Conservation (phyloP, 2,113 vertebrate species). For the Platanista minor region DNA sequence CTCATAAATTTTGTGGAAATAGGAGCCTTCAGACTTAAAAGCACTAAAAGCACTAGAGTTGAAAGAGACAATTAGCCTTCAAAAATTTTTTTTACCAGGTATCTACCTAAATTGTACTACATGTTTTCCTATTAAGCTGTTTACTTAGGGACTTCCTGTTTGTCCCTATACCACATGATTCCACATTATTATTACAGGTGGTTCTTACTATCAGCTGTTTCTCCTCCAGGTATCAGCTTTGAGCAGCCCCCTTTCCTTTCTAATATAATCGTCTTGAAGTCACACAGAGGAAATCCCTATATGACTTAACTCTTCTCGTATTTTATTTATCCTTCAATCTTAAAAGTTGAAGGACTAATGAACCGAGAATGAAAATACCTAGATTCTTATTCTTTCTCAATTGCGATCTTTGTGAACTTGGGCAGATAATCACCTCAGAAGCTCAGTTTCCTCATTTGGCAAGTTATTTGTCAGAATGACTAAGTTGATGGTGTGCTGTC, state of each 20-base stretch:
- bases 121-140: not conserved
- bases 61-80: not conserved
- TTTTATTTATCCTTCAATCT: not conserved
- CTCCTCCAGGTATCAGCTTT: not conserved
- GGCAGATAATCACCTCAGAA: not conserved
- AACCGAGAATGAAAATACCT: not conserved
- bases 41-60: not conserved
- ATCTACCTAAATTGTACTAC: not conserved
- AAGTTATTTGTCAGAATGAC: too few relatives aligned
- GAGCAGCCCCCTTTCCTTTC: not conserved
- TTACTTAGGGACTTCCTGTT: not conserved
- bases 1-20: not conserved
- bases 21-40: not conserved
- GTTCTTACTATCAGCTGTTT: not conserved
- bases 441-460: not conserved
- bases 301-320: not conserved
- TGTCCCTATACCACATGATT: fast-evolving
- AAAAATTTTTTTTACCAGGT: not conserved
- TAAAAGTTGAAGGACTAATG: not conserved
- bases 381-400: not conserved
- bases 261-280: too few relatives aligned
- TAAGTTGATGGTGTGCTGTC: not conserved
- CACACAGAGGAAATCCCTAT: not conserved
- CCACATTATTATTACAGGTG: fast-evolving
- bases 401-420: not conserved